Conservation (phyloP, 2,113 vertebrate genomes). For the Sminthopsis crassicaudata region DNA sequence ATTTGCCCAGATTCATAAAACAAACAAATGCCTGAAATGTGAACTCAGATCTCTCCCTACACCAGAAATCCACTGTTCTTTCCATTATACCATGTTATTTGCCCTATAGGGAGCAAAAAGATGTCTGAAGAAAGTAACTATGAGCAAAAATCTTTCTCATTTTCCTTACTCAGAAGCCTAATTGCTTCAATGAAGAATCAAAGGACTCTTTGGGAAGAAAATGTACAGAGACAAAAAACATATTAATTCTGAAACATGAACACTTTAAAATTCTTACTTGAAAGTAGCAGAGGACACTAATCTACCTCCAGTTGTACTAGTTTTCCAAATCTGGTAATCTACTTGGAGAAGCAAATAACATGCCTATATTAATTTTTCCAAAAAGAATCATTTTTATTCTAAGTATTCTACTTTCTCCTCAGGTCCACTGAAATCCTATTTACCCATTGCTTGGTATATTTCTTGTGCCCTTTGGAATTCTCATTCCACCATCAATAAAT, state of each 20-base stretch:
- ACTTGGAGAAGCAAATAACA: not conserved
- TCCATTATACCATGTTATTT: not conserved
- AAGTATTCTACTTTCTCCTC: not conserved
- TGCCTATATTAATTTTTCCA: not conserved
- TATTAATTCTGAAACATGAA: not conserved
- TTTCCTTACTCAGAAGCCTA: not conserved
- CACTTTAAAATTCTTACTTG: not conserved
- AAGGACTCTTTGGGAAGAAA: not conserved
- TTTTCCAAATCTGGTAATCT: not conserved
- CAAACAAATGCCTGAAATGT: not conserved
- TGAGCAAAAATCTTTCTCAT: not conserved
- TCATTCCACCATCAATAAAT: not conserved
- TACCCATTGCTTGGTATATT: not conserved
- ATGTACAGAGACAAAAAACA: not conserved
- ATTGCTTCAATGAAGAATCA: not conserved
- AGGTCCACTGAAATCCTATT: not conserved
- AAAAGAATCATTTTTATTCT: too few relatives aligned
- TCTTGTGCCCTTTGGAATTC: not conserved
- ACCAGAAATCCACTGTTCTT: not conserved
- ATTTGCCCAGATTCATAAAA: not conserved
- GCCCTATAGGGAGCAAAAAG: not conserved
- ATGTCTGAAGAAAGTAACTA: not conserved
- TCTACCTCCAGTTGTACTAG: not conserved
- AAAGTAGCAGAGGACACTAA: not conserved
- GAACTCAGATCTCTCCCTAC: not conserved